Evolutionary conservation across 2,888 invertebrate species (phyloP).

Genomic region (Pegoplata infirma): DNA sequence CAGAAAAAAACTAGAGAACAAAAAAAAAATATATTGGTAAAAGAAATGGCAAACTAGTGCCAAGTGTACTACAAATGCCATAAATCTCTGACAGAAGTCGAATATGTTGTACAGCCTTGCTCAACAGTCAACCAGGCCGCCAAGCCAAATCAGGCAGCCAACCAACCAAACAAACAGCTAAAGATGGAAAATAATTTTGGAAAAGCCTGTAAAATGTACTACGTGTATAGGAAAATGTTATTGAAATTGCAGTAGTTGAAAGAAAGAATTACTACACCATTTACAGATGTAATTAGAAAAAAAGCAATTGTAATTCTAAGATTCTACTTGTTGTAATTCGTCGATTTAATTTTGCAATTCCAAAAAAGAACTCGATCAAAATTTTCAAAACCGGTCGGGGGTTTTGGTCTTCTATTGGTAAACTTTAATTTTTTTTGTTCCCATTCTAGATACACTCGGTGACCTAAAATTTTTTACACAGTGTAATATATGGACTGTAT

Average conservation of each 20-base stretch:
- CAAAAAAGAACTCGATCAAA: no score
- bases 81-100: constrained; percentile 68
- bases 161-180: neutral
- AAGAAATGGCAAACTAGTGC: constrained; percentile 60
- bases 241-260: constrained; percentile 51
- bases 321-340: no score
- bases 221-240: constrained; percentile 42
- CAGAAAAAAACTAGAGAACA: constrained; percentile 19
- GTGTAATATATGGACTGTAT: no score
- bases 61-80: constrained; percentile 66
- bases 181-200: constrained; percentile 24
- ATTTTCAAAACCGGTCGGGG: no score
- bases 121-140: constrained; percentile 19
- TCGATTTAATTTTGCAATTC: no score
- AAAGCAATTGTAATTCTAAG: no score
- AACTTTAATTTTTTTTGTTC: no score
- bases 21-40: constrained; percentile 7
- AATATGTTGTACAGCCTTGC: constrained; percentile 58
- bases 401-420: no score
- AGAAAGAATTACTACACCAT: neutral
- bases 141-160: constrained; percentile 32
- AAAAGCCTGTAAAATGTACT: constrained; percentile 31
- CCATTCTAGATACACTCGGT: no score
- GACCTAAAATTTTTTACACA: no score
- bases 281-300: no score